These are phyloP conservation scores for Bos javanicus DNA, from an alignment of 2,113 vertebrate genomes.

Conservation along the genomic window DNA sequence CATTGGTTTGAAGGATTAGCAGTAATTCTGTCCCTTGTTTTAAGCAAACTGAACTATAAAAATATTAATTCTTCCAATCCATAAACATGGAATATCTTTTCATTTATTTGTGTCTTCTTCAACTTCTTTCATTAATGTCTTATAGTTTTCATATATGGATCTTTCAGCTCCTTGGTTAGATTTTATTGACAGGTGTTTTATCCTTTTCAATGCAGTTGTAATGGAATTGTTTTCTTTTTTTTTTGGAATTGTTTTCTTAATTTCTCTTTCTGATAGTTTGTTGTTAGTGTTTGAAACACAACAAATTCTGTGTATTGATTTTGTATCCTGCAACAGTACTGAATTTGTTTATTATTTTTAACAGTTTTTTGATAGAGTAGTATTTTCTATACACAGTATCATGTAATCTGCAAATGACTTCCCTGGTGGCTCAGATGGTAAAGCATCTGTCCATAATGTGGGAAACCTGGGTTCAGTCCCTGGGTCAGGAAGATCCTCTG, in stretches of 20 bases:
- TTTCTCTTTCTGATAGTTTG: not conserved
- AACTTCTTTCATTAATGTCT: not conserved
- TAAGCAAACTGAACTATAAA: not conserved
- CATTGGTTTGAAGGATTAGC: not conserved
- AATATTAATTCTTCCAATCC: not conserved
- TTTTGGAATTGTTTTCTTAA: not conserved
- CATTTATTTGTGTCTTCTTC: not conserved
- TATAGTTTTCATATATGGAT: not conserved
- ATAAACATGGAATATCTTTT: not conserved
- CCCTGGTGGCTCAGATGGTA: not conserved
- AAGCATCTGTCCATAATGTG: rapidly evolving
- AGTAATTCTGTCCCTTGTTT: not conserved
- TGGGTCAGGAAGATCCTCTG: not conserved
- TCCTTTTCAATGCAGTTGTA: not conserved
- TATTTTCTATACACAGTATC: not conserved
- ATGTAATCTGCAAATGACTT: not conserved
- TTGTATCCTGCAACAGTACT: not conserved
- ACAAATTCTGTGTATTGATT: not conserved
- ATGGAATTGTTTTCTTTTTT: not conserved
- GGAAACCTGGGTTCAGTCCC: not conserved
- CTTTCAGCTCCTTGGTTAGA: not conserved
- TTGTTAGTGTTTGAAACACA: not conserved
- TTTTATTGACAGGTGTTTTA: not conserved
- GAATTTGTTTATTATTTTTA: not conserved
- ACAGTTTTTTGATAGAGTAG: not conserved